A percentile compares a stretch with the other conserved stretches of the same genome.
Evolutionary conservation across 2,888 invertebrate species (phyloP).

Genomic region (Apantesis nais): DNA sequence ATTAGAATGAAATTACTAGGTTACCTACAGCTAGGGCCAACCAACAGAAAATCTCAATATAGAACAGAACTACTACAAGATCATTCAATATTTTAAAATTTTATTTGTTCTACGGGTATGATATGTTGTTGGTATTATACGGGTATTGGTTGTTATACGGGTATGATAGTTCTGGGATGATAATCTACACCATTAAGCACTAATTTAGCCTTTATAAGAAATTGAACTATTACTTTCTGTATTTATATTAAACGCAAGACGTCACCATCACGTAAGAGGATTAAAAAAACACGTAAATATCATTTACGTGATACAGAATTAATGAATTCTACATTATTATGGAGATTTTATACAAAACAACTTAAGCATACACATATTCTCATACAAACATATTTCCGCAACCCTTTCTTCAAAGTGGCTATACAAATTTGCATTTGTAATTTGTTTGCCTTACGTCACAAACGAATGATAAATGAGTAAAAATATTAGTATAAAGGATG

Average conservation of each 20-base stretch:
- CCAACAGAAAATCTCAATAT: too few species aligned
- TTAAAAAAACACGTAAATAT: background rate
- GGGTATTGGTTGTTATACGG: too few species aligned
- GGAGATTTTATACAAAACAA: background rate
- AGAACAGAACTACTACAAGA: too few species aligned
- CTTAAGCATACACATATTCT: background rate
- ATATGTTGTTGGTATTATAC: too few species aligned
- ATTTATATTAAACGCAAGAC: background rate
- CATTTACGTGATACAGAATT: background rate
- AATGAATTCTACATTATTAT: background rate
- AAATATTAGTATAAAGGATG: too few species aligned
- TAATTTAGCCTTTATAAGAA: too few species aligned
- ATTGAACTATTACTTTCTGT: background rate
- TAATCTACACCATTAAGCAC: too few species aligned
- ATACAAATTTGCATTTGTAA: background rate
- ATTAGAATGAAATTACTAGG: background rate
- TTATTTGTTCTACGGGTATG: too few species aligned
- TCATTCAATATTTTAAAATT: too few species aligned
- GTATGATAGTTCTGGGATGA: too few species aligned
- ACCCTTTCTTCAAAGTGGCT: background rate
- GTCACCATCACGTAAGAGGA: too few species aligned
- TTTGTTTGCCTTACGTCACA: background rate
- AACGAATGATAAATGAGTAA: background rate
- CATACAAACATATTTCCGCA: constrained; percentile 1
- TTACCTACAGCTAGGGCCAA: too few species aligned